These are phyloP conservation scores for Speoplatyrhinus poulsoni DNA, from an alignment of 2,113 vertebrate genomes.

Conservation along the genomic window DNA sequence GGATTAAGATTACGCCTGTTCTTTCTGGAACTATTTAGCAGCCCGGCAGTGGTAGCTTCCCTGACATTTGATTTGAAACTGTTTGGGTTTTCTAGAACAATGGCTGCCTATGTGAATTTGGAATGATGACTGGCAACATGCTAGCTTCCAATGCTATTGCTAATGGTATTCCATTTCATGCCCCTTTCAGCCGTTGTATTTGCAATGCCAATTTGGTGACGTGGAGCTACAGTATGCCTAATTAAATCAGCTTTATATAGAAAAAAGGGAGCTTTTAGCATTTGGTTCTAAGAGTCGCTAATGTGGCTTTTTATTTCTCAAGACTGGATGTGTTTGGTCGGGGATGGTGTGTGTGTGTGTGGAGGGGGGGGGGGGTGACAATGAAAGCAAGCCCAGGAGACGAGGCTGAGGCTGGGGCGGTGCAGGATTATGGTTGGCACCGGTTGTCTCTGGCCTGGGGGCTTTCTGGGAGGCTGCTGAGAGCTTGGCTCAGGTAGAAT, in stretches of 20 bases:
- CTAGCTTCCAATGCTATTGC: neutral
- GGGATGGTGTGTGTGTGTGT: neutral
- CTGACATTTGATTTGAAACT: neutral
- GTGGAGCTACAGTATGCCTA: constrained; percentile 13
- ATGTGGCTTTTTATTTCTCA: constrained; percentile 6
- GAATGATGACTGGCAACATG: no score
- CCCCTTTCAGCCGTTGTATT: constrained; percentile 20
- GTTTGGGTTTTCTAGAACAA: neutral
- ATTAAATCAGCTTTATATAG: constrained; percentile 15
- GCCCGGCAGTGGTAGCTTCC: constrained; percentile 1
- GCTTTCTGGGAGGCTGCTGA: constrained; percentile 51
- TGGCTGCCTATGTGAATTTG: neutral
- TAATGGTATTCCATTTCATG: constrained; percentile 36
- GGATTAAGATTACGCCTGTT: neutral
- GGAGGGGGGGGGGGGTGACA: constrained; percentile 17
- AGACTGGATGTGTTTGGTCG: constrained; percentile 1
- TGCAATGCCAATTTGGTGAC: constrained; percentile 35
- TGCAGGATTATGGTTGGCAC: constrained; percentile 51
- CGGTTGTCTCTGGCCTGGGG: constrained; percentile 46
- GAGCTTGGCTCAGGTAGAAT: constrained; percentile 60
- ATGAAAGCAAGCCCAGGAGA: constrained; percentile 19
- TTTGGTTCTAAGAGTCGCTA: constrained; percentile 5
- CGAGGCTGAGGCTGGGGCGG: constrained; percentile 8
- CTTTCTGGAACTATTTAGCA: neutral
- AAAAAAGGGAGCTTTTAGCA: neutral